Percentiles rank a stretch among this genome's conserved stretches.
These are phyloP conservation scores for Centroberyx gerrardi DNA, from an alignment of 2,797 vertebrate genomes.

Conservation along the genomic window DNA sequence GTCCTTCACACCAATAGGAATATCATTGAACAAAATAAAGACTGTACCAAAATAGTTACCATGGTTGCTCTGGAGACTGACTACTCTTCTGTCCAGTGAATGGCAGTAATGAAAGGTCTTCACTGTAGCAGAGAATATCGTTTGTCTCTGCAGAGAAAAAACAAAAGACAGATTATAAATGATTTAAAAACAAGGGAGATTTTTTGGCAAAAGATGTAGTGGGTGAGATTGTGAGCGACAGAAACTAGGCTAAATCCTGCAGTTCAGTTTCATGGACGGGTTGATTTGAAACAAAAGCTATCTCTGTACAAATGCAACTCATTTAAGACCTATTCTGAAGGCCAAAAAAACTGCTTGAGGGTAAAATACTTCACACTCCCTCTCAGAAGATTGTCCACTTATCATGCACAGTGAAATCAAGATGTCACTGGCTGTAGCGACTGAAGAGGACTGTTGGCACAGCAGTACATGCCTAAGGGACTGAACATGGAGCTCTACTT, in stretches of 20 bases:
- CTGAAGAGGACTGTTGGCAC: conserved; percentile 15
- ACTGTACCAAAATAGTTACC: conserved; percentile 56
- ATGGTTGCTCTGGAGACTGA: conserved; percentile 55
- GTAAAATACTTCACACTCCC: background rate
- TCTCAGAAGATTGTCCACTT: background rate
- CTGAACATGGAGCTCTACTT: background rate
- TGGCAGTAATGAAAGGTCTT: conserved; percentile 25
- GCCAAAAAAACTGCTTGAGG: background rate
- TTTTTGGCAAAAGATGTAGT: background rate
- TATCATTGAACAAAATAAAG: background rate
- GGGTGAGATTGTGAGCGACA: background rate
- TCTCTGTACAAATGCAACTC: background rate
- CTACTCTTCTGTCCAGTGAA: conserved; percentile 43
- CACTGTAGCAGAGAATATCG: conserved; percentile 27
- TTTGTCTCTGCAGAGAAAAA: conserved; percentile 2
- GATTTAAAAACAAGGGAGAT: background rate
- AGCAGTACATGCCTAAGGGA: conserved; percentile 12
- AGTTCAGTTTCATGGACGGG: background rate
- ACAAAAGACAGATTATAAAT: background rate
- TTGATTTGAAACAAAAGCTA: background rate
- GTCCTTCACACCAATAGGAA: background rate
- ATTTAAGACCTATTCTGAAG: background rate
- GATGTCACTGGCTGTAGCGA: conserved; percentile 10
- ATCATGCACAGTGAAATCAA: background rate
- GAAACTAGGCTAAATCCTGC: background rate